phyloP scores from a whole-genome alignment of 2,113 vertebrate species.

The Lophochroa leadbeateri region DNA sequence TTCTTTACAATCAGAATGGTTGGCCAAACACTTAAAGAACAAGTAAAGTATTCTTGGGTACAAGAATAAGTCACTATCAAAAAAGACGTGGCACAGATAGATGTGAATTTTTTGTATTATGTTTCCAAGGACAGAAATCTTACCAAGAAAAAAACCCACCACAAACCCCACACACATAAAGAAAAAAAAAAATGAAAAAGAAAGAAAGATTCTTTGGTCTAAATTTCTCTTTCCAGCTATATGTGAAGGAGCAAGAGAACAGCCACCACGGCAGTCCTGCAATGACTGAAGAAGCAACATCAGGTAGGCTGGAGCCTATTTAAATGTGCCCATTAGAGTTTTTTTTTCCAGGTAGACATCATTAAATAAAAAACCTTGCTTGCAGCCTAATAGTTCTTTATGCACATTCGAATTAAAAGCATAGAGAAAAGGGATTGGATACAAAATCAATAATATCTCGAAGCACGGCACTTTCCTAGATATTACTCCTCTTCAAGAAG shows the following conservation, averaged over 20 bases:
- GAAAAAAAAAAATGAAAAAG: background rate
- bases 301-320: background rate
- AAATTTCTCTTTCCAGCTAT: background rate
- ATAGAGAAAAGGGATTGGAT: background rate
- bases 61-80: background rate
- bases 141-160: background rate
- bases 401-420: background rate
- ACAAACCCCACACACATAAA: background rate
- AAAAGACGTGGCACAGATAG: background rate
- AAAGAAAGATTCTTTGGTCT: background rate
- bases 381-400: background rate
- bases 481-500: background rate
- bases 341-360: background rate
- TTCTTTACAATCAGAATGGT: background rate
- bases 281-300: background rate
- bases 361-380: background rate
- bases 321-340: background rate
- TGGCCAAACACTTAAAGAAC: background rate
- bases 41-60: background rate
- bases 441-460: background rate
- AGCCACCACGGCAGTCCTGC: background rate
- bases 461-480: accelerated
- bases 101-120: background rate
- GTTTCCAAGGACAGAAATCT: background rate
- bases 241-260: background rate